Evolutionary conservation across 2,888 invertebrate genomes (phyloP).

Genomic region (Volucella inanis): DNA sequence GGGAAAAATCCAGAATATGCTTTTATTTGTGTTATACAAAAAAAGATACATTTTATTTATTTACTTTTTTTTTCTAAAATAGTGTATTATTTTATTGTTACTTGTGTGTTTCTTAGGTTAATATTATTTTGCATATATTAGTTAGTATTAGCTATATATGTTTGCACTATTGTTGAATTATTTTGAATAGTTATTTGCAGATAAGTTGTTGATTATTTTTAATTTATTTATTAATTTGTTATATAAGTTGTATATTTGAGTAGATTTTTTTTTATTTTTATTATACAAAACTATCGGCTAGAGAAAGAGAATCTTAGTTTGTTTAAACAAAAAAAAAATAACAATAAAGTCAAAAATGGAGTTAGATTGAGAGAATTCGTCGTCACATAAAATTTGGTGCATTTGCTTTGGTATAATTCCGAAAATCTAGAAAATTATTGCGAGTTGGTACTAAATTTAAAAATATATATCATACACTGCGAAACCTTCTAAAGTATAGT

Average conservation of each 20-base stretch:
- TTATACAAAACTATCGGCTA: constrained; percentile 41
- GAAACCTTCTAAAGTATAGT: constrained; percentile 40
- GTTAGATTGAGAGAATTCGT: constrained; percentile 14
- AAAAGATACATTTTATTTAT: constrained; percentile 36
- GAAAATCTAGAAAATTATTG: not conserved
- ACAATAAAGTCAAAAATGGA: too few relatives aligned
- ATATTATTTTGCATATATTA: constrained; percentile 20
- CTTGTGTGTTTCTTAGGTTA: constrained; percentile 8
- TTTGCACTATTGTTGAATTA: not conserved
- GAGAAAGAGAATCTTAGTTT: constrained; percentile 26
- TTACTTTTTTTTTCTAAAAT: not conserved
- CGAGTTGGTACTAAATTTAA: not conserved
- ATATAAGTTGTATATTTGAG: constrained; percentile 30
- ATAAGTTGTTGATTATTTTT: not conserved
- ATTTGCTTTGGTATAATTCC: constrained; percentile 23
- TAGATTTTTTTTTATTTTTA: constrained; percentile 15
- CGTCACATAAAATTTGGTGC: constrained; percentile 66
- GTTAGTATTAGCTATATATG: not conserved
- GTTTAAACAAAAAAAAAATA: constrained; percentile 9
- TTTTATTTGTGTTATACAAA: constrained; percentile 16
- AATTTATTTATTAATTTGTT: constrained; percentile 7
- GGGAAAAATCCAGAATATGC: not conserved
- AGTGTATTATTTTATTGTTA: not conserved
- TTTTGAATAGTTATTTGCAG: too few relatives aligned
- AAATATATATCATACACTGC: constrained; percentile 8